These are phyloP conservation scores for Echinarachnius parma DNA, from an alignment of 53 echinoderm and acorn worm species.

Conservation along the genomic window DNA sequence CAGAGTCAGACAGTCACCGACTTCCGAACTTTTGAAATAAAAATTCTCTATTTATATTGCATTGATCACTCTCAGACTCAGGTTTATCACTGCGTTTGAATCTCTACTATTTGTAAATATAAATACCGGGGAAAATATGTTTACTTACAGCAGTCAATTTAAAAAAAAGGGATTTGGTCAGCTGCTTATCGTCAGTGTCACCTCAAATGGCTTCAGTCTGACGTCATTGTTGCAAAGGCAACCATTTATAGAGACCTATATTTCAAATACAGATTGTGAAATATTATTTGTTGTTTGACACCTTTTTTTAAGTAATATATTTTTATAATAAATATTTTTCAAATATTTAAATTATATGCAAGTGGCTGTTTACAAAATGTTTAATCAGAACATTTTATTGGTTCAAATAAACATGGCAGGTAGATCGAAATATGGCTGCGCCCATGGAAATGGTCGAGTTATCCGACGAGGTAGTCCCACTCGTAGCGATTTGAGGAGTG, in stretches of 20 bases:
- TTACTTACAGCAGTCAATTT: too few species aligned
- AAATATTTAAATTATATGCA: not conserved
- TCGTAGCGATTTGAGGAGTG: too few species aligned
- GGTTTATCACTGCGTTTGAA: too few species aligned
- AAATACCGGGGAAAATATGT: too few species aligned
- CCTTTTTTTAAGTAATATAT: not conserved
- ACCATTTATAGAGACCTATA: not conserved
- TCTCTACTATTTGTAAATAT: too few species aligned
- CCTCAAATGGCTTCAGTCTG: conserved; percentile 39
- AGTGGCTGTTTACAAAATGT: not conserved
- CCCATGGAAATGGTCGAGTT: not conserved
- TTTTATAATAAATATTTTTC: not conserved
- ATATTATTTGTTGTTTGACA: not conserved
- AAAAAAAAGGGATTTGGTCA: too few species aligned
- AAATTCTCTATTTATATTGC: too few species aligned
- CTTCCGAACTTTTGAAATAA: too few species aligned
- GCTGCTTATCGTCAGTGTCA: too few species aligned
- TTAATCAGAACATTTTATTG: not conserved
- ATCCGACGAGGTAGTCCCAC: not conserved
- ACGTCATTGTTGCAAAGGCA: conserved; percentile 50
- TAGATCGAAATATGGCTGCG: conserved; percentile 32
- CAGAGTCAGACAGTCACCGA: too few species aligned
- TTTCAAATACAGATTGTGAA: not conserved
- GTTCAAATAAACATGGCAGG: not conserved
- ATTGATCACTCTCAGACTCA: too few species aligned